A percentile compares a stretch with the other conserved stretches of the same genome.
Conservation (phyloP, 2,888 invertebrate species). For the Allygus modestus region DNA sequence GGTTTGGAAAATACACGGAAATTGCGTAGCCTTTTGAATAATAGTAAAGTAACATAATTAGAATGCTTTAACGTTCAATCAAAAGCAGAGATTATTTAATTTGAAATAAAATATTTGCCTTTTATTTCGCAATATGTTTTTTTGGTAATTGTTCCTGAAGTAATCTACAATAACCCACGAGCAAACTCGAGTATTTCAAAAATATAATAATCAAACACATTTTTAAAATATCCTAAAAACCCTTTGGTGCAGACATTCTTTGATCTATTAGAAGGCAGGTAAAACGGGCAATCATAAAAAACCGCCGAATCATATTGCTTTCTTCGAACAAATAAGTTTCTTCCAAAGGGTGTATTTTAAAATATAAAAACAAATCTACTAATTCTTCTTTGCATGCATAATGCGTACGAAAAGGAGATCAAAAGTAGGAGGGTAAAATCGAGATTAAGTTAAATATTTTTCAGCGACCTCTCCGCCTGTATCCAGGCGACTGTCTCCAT, state of each 20-base stretch:
- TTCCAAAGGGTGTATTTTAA: background rate
- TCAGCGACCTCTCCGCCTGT: background rate
- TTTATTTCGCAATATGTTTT: too few species aligned
- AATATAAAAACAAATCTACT: background rate
- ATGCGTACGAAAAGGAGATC: background rate
- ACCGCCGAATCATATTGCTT: background rate
- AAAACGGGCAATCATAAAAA: background rate
- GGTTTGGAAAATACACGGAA: too few species aligned
- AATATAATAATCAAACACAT: too few species aligned
- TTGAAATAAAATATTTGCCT: too few species aligned
- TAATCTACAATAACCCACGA: too few species aligned
- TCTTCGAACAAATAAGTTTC: background rate
- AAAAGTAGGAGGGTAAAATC: background rate
- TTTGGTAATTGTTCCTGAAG: too few species aligned
- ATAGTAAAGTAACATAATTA: too few species aligned
- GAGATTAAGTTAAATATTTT: constrained; percentile 13
- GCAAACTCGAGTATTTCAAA: too few species aligned
- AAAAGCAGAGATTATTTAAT: too few species aligned
- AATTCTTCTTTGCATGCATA: background rate
- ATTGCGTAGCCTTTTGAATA: too few species aligned
- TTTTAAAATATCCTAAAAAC: background rate
- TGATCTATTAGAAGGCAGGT: background rate
- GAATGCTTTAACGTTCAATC: too few species aligned
- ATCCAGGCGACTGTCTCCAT: constrained; percentile 25
- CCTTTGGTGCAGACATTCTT: background rate